Base-by-base conservation (phyloP, 2,113 vertebrate species). In the Burhinus oedicnemus region DNA sequence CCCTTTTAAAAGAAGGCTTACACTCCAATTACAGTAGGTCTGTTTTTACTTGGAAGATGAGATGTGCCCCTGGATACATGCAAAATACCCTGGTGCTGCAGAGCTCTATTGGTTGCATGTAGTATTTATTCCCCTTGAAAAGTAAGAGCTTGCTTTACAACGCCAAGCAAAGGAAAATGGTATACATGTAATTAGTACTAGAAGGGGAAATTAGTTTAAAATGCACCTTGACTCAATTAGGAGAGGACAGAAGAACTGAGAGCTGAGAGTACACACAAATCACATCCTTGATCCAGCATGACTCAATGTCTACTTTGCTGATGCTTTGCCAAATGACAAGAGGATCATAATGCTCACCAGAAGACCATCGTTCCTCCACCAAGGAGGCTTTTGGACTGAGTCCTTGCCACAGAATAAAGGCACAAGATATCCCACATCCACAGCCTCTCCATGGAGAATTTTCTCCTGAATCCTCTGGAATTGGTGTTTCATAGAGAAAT, bases 91-190 rank as follows among this genome's bases (percentile, higher is more conserved):
- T 13, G 19, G 36, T 0, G 1, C 34, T 57, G 62, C 76, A 70
- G 47, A 91, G 30, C 61, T 70, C 68, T 40, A 2, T 6, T 8
- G 1, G 40, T 23, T 9, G 15, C 64, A 58, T 0, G 0, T 8
- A 71, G 30, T 27, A 26, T 66, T 75, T 36, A 25, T 32, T 83
- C n/a, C 81, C 49, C 12, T 26, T 32, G 55, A 61, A 80, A 93
- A 55, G 6, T 12, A 78, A 86, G 44, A 55, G 21, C 45, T 7
- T 36, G 38, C 12, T 91, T 88, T 86, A 27, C 13, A 23, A 44
- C 1, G 15, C 42, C 40, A 12, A 42, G 36, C 1, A 3, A 51
- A 91, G 75, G 62, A 61, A 64, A 71, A 84, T 2, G n/a, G 38
- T 22, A 30, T 13, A 52, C 42, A 38, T 1, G 11, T 49, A 42